phyloP scores from a whole-genome alignment of 2,113 vertebrate species.

The Edolisoma coerulescens region DNA sequence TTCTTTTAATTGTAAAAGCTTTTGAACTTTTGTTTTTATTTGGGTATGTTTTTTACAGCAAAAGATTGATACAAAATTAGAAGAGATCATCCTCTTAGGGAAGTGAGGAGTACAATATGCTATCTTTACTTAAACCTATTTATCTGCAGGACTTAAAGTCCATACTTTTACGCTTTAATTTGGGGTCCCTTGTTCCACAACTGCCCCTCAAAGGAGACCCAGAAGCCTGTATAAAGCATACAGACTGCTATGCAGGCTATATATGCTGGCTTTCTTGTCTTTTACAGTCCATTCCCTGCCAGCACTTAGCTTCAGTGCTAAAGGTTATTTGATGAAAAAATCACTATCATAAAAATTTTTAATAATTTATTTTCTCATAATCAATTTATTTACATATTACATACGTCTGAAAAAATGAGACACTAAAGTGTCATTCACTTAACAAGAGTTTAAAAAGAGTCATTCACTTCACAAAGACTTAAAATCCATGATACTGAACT shows the following conservation, averaged over 20 bases:
- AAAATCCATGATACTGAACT: not conserved
- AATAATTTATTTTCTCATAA: not conserved
- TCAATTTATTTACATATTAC: not conserved
- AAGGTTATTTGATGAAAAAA: not conserved
- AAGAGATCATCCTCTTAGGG: not conserved
- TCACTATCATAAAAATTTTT: not conserved
- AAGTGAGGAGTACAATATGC: accelerated
- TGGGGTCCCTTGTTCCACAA: not conserved
- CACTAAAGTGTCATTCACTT: not conserved
- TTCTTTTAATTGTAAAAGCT: not conserved
- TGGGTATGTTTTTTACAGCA: not conserved
- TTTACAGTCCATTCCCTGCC: not conserved
- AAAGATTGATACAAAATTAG: not conserved
- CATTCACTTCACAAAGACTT: not conserved
- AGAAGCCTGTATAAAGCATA: not conserved
- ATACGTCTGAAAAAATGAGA: not conserved
- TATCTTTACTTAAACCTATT: not conserved
- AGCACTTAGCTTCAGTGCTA: not conserved
- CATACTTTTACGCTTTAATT: not conserved
- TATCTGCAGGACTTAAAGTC: not conserved
- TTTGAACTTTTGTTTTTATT: not conserved
- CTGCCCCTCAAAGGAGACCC: not conserved
- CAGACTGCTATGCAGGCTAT: not conserved
- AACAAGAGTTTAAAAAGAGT: not conserved
- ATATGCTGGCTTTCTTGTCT: not conserved